Evolutionary conservation across 2,113 vertebrate genomes (phyloP).

Genomic region (Ailuropoda melanoleuca): DNA sequence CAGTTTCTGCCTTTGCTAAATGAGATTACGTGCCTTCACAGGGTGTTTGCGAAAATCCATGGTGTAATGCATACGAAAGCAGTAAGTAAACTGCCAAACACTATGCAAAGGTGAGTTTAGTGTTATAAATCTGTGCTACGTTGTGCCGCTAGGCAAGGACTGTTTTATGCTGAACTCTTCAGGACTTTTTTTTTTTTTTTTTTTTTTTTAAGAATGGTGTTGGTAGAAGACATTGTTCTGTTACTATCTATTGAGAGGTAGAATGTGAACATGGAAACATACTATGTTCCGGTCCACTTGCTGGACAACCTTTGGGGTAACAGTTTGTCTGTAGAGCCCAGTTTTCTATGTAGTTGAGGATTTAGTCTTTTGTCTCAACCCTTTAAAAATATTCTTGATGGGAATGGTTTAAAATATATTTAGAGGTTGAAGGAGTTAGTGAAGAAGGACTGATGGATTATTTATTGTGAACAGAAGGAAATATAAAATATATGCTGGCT

Average conservation of each 20-base stretch:
- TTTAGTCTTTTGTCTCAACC: neutral
- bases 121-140: neutral
- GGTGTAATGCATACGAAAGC: neutral
- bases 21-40: neutral
- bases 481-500: neutral
- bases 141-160: accelerated
- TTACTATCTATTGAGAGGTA: neutral
- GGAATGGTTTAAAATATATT: neutral
- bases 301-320: neutral
- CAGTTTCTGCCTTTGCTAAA: neutral
- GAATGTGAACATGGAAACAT: neutral
- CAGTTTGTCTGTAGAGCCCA: neutral
- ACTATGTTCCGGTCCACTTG: neutral
- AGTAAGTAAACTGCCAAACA: neutral
- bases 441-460: neutral
- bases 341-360: neutral
- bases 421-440: neutral
- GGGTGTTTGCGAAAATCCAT: neutral
- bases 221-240: neutral
- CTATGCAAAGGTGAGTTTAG: neutral
- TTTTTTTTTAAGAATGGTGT: neutral
- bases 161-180: neutral
- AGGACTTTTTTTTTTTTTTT: neutral
- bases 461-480: neutral
- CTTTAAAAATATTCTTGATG: neutral